phyloP scores from a whole-genome alignment of 2,113 vertebrate species.

The Procapra przewalskii region DNA sequence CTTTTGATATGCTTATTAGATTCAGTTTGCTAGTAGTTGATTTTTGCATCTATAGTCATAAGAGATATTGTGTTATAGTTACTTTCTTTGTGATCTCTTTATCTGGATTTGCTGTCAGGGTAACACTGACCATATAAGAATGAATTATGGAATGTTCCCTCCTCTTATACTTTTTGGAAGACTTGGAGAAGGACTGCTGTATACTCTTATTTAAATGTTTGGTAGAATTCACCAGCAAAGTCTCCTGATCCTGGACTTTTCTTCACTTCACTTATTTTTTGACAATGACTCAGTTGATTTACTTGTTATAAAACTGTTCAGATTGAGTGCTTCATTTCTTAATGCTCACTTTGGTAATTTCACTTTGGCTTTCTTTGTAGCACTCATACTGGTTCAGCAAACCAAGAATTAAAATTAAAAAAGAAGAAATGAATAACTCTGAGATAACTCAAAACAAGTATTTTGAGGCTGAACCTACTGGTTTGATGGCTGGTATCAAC shows the following conservation, averaged over 20 bases:
- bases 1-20: not conserved
- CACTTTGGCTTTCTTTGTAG: constrained; percentile 73
- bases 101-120: not conserved
- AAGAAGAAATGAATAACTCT: constrained; percentile 87
- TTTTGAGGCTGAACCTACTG: constrained; percentile 89
- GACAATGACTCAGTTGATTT: not conserved
- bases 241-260: not conserved
- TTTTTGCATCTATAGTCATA: not conserved
- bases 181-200: not conserved
- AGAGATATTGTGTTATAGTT: not conserved
- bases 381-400: constrained; percentile 92
- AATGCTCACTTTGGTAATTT: not conserved
- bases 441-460: constrained; percentile 86
- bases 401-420: constrained; percentile 84
- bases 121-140: not conserved
- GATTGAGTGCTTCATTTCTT: not conserved
- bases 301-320: not conserved
- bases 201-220: not conserved
- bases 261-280: not conserved
- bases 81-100: not conserved
- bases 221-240: not conserved
- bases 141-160: not conserved
- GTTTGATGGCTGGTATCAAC: constrained; percentile 89
- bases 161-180: not conserved
- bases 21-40: not conserved